Evolutionary conservation across 2,888 invertebrate genomes (phyloP).

Genomic region (Hyles lineata): DNA sequence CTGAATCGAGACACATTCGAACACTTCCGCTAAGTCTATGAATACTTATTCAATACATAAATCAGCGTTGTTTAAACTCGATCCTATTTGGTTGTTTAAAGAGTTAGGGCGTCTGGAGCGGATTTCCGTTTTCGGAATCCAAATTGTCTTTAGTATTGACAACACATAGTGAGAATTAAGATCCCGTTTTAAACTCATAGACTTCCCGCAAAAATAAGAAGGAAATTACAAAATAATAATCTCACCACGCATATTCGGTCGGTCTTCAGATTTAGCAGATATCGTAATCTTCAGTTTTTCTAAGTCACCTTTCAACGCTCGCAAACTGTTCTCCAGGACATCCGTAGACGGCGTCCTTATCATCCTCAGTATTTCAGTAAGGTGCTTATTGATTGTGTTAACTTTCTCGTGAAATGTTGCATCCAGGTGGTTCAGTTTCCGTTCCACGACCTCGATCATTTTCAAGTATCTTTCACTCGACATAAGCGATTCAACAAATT

Average conservation of each 20-base stretch:
- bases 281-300: slow-evolving; percentile 55
- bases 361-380: slow-evolving; percentile 61
- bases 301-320: slow-evolving; percentile 55
- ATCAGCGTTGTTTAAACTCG: no score
- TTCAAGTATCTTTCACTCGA: slow-evolving; percentile 70
- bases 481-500: slow-evolving; percentile 72
- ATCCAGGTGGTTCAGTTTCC: slow-evolving; percentile 65
- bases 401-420: slow-evolving; percentile 64
- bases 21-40: no score
- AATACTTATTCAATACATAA: no score
- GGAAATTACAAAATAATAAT: slow-evolving; percentile 17
- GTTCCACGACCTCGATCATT: slow-evolving; percentile 67
- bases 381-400: slow-evolving; percentile 65
- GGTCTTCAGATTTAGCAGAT: slow-evolving; percentile 41
- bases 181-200: not conserved
- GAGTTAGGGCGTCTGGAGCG: no score
- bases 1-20: no score
- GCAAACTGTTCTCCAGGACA: slow-evolving; percentile 50
- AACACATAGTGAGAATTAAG: no score
- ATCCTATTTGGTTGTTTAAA: no score
- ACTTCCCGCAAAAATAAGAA: not conserved
- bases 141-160: no score
- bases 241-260: slow-evolving; percentile 59
- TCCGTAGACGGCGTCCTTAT: slow-evolving; percentile 52
- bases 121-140: no score